These are phyloP conservation scores for Pycnonotus jocosus DNA, from an alignment of 2,113 vertebrate species.

Conservation along the genomic window DNA sequence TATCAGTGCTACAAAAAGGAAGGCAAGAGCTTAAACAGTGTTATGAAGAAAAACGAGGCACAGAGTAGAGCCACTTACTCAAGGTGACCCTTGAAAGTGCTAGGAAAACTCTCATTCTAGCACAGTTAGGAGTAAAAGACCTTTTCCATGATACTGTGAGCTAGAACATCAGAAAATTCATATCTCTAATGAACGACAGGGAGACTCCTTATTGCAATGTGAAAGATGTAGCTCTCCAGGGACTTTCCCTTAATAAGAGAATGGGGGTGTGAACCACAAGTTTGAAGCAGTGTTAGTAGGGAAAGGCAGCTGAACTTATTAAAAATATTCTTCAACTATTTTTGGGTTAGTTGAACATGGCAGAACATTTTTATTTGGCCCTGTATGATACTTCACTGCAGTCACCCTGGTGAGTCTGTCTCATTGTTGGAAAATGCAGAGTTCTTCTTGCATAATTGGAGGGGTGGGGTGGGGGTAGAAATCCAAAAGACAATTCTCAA, in stretches of 20 bases:
- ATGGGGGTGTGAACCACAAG: background rate
- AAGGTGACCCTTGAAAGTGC: background rate
- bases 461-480: fast-evolving
- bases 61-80: background rate
- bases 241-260: background rate
- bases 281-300: background rate
- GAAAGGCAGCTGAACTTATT: background rate
- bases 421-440: background rate
- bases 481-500: background rate
- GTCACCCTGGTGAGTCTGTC: background rate
- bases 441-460: background rate
- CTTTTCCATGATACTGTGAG: background rate
- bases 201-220: background rate
- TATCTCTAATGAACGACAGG: background rate
- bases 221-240: background rate
- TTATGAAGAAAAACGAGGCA: background rate
- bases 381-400: background rate
- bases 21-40: background rate
- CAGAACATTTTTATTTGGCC: background rate
- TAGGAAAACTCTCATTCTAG: background rate
- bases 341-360: background rate
- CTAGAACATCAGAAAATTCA: background rate
- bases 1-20: background rate
- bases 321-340: background rate
- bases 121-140: background rate